Evolutionary conservation across 2,888 invertebrate genomes (phyloP).

Genomic region (Lissonota sp.): DNA sequence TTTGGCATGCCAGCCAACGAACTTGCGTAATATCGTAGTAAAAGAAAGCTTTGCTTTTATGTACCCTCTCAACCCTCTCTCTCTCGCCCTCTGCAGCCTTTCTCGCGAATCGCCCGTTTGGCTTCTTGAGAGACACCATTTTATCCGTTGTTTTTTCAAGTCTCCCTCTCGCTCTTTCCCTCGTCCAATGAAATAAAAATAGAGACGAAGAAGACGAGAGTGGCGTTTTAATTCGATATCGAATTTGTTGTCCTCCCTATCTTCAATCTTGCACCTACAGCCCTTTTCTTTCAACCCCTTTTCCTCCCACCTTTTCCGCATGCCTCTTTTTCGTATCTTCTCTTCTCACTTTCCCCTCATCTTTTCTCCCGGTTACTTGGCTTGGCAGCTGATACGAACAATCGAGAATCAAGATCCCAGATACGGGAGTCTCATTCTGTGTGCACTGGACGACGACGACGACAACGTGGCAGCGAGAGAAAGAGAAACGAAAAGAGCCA

Average conservation of each 20-base stretch:
- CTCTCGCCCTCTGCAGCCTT: conserved; percentile 34
- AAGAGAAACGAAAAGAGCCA: background rate
- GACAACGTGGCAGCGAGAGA: too few species aligned
- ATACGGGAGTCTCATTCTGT: background rate
- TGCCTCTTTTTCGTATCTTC: too few species aligned
- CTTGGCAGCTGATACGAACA: conserved; percentile 49
- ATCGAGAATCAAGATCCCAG: conserved; percentile 22
- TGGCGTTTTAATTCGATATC: conserved; percentile 51
- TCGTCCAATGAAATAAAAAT: conserved; percentile 38
- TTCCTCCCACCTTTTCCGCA: too few species aligned
- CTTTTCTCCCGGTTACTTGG: conserved; percentile 16
- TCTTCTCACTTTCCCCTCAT: conserved; percentile 26
- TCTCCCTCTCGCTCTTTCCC: too few species aligned
- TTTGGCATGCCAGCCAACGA: conserved; percentile 67
- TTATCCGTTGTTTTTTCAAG: too few species aligned
- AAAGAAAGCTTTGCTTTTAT: conserved; percentile 63
- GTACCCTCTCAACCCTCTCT: conserved; percentile 42
- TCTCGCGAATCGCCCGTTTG: conserved; percentile 33
- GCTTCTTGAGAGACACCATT: too few species aligned
- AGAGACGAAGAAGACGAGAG: conserved; percentile 15
- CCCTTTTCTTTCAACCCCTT: too few species aligned
- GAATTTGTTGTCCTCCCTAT: conserved; percentile 35
- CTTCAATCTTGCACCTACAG: background rate
- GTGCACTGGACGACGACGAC: background rate
- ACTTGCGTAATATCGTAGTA: conserved; percentile 66